These are phyloP conservation scores for Mustelus asterias DNA, from an alignment of 2,113 vertebrate genomes.

Conservation along the genomic window DNA sequence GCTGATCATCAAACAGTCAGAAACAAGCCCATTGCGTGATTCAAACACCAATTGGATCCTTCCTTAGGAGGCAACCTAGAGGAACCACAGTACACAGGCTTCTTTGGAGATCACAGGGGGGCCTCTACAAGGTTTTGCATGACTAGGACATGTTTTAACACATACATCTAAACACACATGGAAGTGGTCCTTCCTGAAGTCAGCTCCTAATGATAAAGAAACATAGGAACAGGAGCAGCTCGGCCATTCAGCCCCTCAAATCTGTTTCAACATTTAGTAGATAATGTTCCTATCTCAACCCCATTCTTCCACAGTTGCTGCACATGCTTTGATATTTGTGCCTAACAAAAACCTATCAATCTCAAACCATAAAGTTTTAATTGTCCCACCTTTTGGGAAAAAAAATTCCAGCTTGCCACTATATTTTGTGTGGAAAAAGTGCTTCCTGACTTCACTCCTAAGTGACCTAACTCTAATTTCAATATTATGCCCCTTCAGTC, in stretches of 20 bases:
- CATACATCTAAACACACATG: neutral
- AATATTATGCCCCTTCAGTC: neutral
- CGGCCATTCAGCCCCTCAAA: neutral
- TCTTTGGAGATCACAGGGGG: neutral
- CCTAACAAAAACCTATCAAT: neutral
- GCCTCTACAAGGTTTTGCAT: neutral
- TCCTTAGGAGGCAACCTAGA: neutral
- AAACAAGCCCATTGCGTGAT: neutral
- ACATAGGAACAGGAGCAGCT: neutral
- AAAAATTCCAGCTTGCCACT: neutral
- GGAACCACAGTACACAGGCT: neutral
- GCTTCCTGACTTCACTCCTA: neutral
- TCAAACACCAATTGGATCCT: neutral
- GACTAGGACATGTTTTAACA: neutral
- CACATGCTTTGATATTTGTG: neutral
- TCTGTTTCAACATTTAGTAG: neutral
- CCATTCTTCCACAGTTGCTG: neutral
- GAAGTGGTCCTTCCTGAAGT: neutral
- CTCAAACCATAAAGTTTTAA: neutral
- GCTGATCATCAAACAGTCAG: neutral
- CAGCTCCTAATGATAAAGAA: neutral
- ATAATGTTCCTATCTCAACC: neutral
- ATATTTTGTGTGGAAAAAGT: neutral
- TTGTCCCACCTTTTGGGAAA: neutral
- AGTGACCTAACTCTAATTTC: neutral